These are phyloP conservation scores for Panagrolaimus sp. DNA, from an alignment of 1,140 invertebrate genomes.

Conservation along the genomic window DNA sequence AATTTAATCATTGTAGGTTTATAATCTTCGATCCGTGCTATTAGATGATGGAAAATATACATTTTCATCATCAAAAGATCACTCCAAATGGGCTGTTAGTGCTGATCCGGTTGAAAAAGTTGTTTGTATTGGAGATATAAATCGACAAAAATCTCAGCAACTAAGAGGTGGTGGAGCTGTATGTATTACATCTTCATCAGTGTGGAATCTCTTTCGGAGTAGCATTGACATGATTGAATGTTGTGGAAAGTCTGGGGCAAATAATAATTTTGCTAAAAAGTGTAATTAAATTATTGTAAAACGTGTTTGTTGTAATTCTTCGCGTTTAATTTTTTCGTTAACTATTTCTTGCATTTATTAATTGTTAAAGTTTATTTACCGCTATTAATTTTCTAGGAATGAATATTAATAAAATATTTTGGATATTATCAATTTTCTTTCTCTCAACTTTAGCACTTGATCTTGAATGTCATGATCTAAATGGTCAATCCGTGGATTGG, in stretches of 20 bases:
- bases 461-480: constrained; percentile 15
- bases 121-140: constrained; percentile 86
- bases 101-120: constrained; percentile 64
- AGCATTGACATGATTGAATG: constrained; percentile 48
- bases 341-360: background rate
- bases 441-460: background rate
- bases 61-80: no score
- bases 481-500: constrained; percentile 24
- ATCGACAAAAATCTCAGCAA: constrained; percentile 77
- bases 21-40: constrained; percentile 29
- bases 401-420: background rate
- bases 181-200: constrained; percentile 66
- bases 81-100: constrained; percentile 76
- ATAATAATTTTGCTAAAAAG: background rate
- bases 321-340: background rate
- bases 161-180: constrained; percentile 75
- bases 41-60: background rate
- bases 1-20: constrained; percentile 55
- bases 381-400: background rate
- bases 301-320: background rate
- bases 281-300: background rate
- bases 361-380: background rate
- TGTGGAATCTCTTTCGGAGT: constrained; percentile 65
- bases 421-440: constrained; percentile 14
- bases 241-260: constrained; percentile 34